Evolutionary conservation across 2,888 invertebrate species (phyloP).

Genomic region (Seladonia tumulorum): DNA sequence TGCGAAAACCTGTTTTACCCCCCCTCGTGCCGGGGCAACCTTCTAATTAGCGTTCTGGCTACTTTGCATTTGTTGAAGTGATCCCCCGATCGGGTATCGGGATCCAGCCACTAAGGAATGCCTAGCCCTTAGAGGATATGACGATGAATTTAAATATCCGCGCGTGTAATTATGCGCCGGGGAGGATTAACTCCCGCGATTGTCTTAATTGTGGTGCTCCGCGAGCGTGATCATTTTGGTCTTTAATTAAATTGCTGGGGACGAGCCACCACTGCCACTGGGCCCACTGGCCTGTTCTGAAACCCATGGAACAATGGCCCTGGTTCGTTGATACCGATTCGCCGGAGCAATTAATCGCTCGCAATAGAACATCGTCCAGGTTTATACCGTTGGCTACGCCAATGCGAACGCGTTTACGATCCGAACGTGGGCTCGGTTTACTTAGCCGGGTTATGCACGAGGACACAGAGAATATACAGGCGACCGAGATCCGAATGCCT

Average conservation of each 20-base stretch:
- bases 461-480: constrained; percentile 43
- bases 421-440: constrained; percentile 68
- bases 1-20: constrained; percentile 44
- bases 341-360: constrained; percentile 37
- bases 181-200: background rate
- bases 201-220: constrained; percentile 17
- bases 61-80: constrained; percentile 46
- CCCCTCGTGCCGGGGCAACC: constrained; percentile 3
- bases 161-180: constrained; percentile 29
- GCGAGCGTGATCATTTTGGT: background rate
- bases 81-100: constrained; percentile 31
- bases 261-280: background rate
- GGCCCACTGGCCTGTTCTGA: background rate
- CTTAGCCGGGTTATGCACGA: constrained; percentile 64
- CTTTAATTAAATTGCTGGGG: constrained; percentile 14
- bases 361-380: background rate
- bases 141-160: constrained; percentile 30
- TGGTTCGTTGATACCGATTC: background rate
- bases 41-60: constrained; percentile 48
- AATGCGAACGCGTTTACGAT: constrained; percentile 67
- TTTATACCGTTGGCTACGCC: constrained; percentile 55
- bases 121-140: constrained; percentile 15
- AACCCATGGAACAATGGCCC: background rate
- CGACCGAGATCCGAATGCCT: constrained; percentile 2
- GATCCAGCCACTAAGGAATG: background rate